These are phyloP conservation scores for Xyrichtys novacula DNA, from an alignment of 2,797 vertebrate genomes.

Conservation along the genomic window DNA sequence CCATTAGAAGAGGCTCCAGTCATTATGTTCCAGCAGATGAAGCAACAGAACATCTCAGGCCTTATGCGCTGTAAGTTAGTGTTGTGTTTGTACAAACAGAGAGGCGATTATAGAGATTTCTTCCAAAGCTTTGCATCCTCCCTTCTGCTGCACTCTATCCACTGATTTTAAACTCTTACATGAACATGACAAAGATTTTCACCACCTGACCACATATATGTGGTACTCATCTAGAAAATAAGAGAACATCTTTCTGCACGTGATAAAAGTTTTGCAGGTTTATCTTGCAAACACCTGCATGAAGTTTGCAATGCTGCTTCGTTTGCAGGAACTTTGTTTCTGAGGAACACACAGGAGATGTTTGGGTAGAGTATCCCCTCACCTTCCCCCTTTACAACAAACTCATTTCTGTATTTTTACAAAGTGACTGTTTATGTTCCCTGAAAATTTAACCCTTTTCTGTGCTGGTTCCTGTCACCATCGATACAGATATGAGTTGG, in stretches of 20 bases:
- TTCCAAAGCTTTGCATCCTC: neutral
- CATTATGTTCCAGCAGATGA: slow-evolving; percentile 20
- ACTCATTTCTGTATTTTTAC: too few relatives aligned
- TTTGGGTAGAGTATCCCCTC: too few relatives aligned
- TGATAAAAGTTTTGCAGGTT: too few relatives aligned
- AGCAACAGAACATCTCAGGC: neutral
- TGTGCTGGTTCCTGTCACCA: too few relatives aligned
- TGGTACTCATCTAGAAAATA: neutral
- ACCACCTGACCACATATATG: neutral
- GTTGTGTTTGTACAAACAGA: slow-evolving; percentile 9
- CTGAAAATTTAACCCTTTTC: too few relatives aligned
- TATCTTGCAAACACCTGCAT: neutral
- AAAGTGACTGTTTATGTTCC: too few relatives aligned
- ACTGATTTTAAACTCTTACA: neutral
- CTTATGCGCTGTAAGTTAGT: slow-evolving; percentile 8
- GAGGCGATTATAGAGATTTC: neutral
- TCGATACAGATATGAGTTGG: too few relatives aligned
- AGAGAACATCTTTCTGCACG: neutral
- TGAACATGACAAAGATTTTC: neutral
- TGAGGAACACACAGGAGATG: too few relatives aligned
- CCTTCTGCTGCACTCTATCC: neutral
- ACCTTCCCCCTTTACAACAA: too few relatives aligned
- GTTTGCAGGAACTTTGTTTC: too few relatives aligned
- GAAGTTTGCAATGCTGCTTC: too few relatives aligned
- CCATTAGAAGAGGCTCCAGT: slow-evolving; percentile 29